Percentiles rank a stretch among this genome's conserved stretches.
phyloP scores from a whole-genome alignment of 2,113 vertebrate species.

The Alectura lathami region DNA sequence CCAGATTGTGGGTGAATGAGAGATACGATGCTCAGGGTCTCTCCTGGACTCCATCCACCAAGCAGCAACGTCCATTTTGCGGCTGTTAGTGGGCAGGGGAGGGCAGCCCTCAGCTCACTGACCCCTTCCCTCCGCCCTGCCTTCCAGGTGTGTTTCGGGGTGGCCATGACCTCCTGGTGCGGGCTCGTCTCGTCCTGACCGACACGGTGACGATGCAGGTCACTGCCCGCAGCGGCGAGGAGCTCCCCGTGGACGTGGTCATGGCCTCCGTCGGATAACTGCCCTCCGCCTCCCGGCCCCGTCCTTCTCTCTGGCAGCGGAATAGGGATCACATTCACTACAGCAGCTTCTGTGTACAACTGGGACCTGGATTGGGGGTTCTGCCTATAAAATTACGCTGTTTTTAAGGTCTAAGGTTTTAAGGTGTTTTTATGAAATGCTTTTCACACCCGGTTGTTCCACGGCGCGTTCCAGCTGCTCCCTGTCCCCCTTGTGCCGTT shows the following conservation, averaged over 20 bases:
- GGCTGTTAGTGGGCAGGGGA: neutral
- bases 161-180: slow-evolving; percentile 80
- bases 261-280: slow-evolving; percentile 80
- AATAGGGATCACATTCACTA: neutral
- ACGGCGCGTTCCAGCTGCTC: fast-evolving
- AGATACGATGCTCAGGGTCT: neutral
- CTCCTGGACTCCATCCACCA: neutral
- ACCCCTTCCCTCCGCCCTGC: neutral
- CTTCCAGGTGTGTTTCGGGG: slow-evolving; percentile 81
- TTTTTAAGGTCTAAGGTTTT: neutral
- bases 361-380: neutral
- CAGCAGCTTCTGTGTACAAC: neutral
- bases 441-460: neutral
- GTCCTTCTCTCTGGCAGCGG: neutral
- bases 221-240: slow-evolving; percentile 78
- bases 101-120: neutral
- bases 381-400: neutral
- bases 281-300: neutral
- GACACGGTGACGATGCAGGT: slow-evolving; percentile 85
- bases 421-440: neutral
- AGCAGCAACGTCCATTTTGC: neutral
- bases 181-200: slow-evolving; percentile 78
- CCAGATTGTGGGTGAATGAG: too few relatives aligned
- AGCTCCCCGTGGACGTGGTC: slow-evolving; percentile 80
- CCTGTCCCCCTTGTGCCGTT: neutral